Percentiles rank a stretch among this genome's conserved stretches.
These are phyloP conservation scores for Lasius platythorax DNA, from an alignment of 2,888 invertebrate species.

Conservation along the genomic window DNA sequence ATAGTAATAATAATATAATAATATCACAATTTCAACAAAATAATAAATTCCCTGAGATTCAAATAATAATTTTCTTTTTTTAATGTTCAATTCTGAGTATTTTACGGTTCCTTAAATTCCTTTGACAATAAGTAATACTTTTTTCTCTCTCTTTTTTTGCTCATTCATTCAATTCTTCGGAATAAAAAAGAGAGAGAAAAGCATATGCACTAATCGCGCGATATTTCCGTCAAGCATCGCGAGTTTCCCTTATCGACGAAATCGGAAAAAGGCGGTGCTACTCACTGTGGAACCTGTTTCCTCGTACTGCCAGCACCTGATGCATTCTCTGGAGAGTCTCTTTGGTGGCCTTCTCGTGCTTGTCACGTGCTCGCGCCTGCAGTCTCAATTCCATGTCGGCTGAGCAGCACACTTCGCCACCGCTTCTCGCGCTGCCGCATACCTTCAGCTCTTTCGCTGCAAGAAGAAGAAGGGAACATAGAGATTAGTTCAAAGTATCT, in stretches of 20 bases:
- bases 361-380: constrained; percentile 90
- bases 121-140: constrained; percentile 8
- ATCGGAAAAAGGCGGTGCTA: constrained; percentile 69
- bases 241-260: constrained; percentile 11
- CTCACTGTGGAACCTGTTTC: constrained; percentile 95
- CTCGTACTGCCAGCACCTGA: constrained; percentile 91
- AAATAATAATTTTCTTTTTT: not conserved
- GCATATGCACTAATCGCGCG: not conserved
- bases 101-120: not conserved
- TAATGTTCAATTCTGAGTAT: not conserved
- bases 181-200: not conserved
- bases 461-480: constrained; percentile 41
- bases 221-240: constrained; percentile 17
- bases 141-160: not conserved
- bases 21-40: not conserved
- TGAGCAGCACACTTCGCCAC: constrained; percentile 89
- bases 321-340: constrained; percentile 92
- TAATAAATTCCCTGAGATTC: not conserved
- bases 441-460: constrained; percentile 83
- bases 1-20: too few relatives aligned
- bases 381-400: constrained; percentile 90
- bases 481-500: not conserved
- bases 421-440: constrained; percentile 84
- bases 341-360: constrained; percentile 91
- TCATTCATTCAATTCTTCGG: constrained; percentile 1